Conservation (phyloP, 1,140 invertebrate species). For the Ctenoplectra terminalis region DNA sequence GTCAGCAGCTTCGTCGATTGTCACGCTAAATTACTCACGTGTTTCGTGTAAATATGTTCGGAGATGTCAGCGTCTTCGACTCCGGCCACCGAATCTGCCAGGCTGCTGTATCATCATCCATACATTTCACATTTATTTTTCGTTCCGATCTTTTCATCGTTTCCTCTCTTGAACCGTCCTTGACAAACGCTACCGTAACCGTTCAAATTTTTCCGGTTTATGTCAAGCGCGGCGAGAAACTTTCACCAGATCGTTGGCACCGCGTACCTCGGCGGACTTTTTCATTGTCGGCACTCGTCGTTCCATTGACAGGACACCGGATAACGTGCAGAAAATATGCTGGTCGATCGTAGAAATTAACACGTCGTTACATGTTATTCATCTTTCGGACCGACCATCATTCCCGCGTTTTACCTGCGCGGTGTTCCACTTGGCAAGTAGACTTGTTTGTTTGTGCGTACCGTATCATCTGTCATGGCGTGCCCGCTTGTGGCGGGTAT, state of each 20-base stretch:
- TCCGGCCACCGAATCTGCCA: conserved; percentile 56
- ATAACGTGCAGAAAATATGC: background rate
- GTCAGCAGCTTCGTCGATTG: conserved; percentile 67
- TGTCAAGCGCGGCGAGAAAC: conserved; percentile 59
- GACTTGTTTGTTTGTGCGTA: conserved; percentile 72
- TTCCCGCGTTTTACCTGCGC: conserved; percentile 51
- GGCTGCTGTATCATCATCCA: conserved; percentile 59
- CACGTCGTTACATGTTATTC: background rate
- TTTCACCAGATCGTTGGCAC: conserved; percentile 58
- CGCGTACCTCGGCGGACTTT: conserved; percentile 37
- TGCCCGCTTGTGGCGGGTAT: conserved; percentile 63
- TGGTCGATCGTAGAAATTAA: background rate
- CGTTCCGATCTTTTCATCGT: background rate
- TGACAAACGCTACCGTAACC: background rate
- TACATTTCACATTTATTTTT: conserved; percentile 42
- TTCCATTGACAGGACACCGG: conserved; percentile 19
- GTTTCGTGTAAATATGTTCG: conserved; percentile 66
- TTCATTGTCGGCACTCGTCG: conserved; percentile 43
- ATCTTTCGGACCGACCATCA: conserved; percentile 4
- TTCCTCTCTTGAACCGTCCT: conserved; percentile 32
- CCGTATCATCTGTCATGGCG: conserved; percentile 77
- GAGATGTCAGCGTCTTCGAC: conserved; percentile 75
- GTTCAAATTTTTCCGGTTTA: conserved; percentile 40
- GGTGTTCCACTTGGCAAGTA: conserved; percentile 63
- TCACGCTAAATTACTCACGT: conserved; percentile 66